Conservation (phyloP, 2,797 vertebrate genomes). For the Centropyge bicolor region DNA sequence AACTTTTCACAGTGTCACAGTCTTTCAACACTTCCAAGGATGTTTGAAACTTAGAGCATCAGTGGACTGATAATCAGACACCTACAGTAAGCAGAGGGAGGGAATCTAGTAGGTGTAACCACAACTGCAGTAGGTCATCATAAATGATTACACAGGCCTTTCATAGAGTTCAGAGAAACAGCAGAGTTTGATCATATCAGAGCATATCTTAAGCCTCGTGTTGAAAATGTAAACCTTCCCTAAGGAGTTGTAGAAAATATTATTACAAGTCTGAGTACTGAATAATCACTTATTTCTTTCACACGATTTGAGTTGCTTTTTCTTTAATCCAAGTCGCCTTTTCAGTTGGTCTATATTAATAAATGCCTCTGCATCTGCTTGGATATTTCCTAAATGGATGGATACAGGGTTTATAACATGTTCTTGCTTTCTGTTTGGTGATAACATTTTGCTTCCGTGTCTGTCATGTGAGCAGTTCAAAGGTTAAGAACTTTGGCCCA, state of each 20-base stretch:
- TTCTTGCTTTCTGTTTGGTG: not conserved
- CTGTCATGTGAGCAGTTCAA: conserved; percentile 5
- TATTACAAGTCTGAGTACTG: not conserved
- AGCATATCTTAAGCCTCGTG: not conserved
- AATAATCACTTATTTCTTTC: not conserved
- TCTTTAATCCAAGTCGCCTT: not conserved
- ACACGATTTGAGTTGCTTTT: no score
- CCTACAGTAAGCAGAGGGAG: not conserved
- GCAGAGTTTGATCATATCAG: not conserved
- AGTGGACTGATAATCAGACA: not conserved
- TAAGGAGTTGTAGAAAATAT: no score
- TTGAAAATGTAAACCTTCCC: no score
- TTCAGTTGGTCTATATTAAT: not conserved
- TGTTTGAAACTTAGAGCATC: not conserved
- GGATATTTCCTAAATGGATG: not conserved
- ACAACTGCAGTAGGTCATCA: no score
- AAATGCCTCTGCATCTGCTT: not conserved
- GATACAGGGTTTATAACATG: not conserved
- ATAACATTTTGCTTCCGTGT: not conserved
- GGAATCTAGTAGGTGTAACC: not conserved
- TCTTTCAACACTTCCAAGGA: not conserved
- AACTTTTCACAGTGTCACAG: not conserved
- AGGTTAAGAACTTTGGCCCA: not conserved
- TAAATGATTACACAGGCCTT: not conserved
- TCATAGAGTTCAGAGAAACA: not conserved